Percentiles rank a stretch among this genome's conserved stretches.
Conservation (phyloP, 2,113 vertebrate species). For the Oxyura jamaicensis region DNA sequence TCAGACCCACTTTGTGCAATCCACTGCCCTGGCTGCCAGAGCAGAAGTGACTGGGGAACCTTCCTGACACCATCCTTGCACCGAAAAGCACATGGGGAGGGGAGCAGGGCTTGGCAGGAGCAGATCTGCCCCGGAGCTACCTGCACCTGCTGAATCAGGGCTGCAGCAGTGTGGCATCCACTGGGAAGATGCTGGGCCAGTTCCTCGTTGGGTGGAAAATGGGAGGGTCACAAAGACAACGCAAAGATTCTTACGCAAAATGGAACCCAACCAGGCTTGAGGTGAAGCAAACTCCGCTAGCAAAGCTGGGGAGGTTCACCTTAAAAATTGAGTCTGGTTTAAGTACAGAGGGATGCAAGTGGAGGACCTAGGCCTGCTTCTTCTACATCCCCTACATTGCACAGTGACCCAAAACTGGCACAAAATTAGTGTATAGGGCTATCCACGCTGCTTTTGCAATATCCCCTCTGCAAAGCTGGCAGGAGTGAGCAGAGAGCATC, state of each 20-base stretch:
- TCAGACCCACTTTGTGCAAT: not conserved
- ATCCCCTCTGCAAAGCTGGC: not conserved
- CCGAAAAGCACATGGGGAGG: not conserved
- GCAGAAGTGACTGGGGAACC: not conserved
- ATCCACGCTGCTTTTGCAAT: not conserved
- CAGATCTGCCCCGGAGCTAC: not conserved
- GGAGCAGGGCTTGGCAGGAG: not conserved
- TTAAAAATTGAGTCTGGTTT: not conserved
- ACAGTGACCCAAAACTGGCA: not conserved
- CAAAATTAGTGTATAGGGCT: not conserved
- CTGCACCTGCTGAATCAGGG: not conserved
- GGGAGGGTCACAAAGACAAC: not conserved
- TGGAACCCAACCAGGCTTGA: not conserved
- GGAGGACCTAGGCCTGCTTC: not conserved
- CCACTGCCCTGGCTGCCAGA: not conserved
- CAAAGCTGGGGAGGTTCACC: not conserved
- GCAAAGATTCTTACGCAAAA: not conserved
- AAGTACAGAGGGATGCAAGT: not conserved
- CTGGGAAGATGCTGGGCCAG: accelerated
- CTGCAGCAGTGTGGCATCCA: accelerated
- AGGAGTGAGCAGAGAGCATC: not conserved
- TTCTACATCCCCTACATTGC: not conserved
- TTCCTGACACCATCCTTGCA: not conserved
- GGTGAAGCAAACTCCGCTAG: accelerated
- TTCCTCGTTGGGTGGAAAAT: not conserved